phyloP scores from a whole-genome alignment of 2,797 vertebrate genomes.

The Pangasius sanitwongsei region DNA sequence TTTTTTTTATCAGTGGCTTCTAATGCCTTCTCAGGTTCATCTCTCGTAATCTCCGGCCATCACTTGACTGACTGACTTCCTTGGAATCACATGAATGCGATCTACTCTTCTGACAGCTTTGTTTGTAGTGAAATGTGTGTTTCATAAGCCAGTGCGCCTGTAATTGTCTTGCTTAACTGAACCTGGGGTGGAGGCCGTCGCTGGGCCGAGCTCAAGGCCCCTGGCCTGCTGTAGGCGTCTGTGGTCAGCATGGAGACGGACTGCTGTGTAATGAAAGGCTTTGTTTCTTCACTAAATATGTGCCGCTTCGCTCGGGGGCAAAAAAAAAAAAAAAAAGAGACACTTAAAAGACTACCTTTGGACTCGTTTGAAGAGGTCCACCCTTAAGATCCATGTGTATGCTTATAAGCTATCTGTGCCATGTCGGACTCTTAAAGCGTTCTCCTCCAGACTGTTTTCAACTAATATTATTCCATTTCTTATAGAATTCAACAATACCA shows the following conservation, averaged over 20 bases:
- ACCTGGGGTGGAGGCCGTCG: constrained; percentile 27
- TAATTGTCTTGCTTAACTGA: constrained; percentile 41
- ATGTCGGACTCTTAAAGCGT: not conserved
- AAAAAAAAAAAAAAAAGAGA: not conserved
- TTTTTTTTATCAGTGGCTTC: not conserved
- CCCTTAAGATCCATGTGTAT: not conserved
- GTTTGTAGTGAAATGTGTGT: not conserved
- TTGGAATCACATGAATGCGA: not conserved
- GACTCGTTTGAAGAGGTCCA: not conserved
- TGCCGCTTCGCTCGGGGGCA: not conserved
- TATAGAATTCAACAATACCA: not conserved
- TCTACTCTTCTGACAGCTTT: not conserved
- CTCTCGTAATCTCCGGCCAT: not conserved
- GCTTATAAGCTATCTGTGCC: not conserved
- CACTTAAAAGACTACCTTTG: constrained; percentile 10
- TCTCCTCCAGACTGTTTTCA: not conserved
- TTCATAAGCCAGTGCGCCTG: not conserved
- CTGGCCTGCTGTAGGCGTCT: constrained; percentile 31
- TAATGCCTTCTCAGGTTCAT: not conserved
- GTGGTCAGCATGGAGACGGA: constrained; percentile 44
- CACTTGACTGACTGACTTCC: not conserved
- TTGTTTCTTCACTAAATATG: constrained; percentile 43
- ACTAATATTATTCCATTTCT: not conserved
- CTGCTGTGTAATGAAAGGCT: constrained; percentile 43
- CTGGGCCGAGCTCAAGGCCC: constrained; percentile 23